phyloP scores from a whole-genome alignment of 2,113 vertebrate genomes.

The Callithrix jacchus region DNA sequence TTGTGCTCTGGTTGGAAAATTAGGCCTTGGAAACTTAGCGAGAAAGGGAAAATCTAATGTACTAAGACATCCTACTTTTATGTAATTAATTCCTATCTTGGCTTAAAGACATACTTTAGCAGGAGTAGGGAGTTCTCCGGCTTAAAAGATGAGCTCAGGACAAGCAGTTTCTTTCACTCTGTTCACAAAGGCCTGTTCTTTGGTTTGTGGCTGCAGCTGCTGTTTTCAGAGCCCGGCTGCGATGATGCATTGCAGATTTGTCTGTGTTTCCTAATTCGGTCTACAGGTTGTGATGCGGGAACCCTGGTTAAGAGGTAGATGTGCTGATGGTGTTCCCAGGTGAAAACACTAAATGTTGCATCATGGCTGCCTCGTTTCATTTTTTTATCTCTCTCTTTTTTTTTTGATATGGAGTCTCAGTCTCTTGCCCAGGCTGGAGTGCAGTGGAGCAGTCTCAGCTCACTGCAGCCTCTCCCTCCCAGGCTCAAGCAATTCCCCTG shows the following conservation, averaged over 20 bases:
- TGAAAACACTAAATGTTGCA: neutral
- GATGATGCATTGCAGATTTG: neutral
- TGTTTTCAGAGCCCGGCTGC: conserved; percentile 2
- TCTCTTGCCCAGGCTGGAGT: no score
- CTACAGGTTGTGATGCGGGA: neutral
- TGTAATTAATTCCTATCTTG: conserved; percentile 12
- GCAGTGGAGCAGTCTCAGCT: no score
- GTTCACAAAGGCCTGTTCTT: conserved; percentile 64
- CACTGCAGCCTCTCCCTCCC: no score
- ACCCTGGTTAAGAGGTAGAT: neutral
- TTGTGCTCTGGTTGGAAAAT: neutral
- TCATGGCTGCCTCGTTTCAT: neutral
- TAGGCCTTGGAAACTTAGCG: conserved; percentile 15
- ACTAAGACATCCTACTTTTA: neutral
- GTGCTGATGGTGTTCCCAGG: neutral
- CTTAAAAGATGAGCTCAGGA: conserved; percentile 42
- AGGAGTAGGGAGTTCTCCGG: neutral
- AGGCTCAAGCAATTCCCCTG: no score
- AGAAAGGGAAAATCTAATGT: neutral
- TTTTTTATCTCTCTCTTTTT: neutral
- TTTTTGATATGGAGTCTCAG: no score
- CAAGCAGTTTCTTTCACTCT: conserved; percentile 53
- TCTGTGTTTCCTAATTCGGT: neutral
- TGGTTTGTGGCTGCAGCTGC: conserved; percentile 52
- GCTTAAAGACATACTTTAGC: neutral